phyloP scores from a whole-genome alignment of 2,888 invertebrate genomes.

The Drosophila ezoana region DNA sequence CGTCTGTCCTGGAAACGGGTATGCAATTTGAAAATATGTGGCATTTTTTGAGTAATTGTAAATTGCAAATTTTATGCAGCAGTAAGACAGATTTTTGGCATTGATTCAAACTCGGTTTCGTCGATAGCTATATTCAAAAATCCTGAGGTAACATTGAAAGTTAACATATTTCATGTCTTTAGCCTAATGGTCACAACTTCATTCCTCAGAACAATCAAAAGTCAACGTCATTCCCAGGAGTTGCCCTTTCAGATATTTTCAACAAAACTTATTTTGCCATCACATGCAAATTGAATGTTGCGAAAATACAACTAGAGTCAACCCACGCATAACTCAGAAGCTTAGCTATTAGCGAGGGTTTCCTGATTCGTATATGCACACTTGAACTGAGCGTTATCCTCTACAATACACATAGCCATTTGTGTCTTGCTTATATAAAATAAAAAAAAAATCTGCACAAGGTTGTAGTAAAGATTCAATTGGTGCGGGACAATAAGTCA shows the following conservation, averaged over 20 bases:
- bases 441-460: too few relatives aligned
- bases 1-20: slow-evolving; percentile 15
- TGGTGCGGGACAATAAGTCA: too few relatives aligned
- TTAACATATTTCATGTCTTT: neutral
- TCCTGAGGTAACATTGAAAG: neutral
- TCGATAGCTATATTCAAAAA: neutral
- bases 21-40: slow-evolving; percentile 68
- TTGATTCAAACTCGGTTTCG: slow-evolving; percentile 16
- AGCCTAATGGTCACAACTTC: neutral
- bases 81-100: slow-evolving; percentile 20
- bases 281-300: slow-evolving; percentile 64
- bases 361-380: neutral
- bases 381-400: neutral
- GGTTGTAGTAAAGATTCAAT: too few relatives aligned
- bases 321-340: slow-evolving; percentile 25
- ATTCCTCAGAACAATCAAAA: slow-evolving; percentile 47
- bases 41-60: slow-evolving; percentile 66
- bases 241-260: slow-evolving; percentile 31
- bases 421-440: too few relatives aligned
- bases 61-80: slow-evolving; percentile 22
- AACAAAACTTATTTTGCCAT: slow-evolving; percentile 43
- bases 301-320: slow-evolving; percentile 60
- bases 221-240: slow-evolving; percentile 63
- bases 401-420: too few relatives aligned
- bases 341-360: slow-evolving; percentile 12